phyloP scores from a whole-genome alignment of 2,113 vertebrate species.

The Colinus virginianus region DNA sequence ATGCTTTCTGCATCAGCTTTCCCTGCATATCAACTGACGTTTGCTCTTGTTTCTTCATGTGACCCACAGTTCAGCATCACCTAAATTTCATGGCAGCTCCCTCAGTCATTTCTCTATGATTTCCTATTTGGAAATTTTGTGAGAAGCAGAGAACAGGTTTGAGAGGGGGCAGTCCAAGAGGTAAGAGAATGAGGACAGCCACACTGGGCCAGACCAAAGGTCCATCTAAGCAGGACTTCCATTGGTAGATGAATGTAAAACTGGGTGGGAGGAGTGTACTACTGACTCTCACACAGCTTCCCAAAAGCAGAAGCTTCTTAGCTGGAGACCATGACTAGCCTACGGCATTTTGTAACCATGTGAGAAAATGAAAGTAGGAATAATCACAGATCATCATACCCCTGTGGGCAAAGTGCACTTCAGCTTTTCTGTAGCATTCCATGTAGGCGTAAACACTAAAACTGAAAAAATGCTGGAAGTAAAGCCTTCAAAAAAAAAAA shows the following conservation, averaged over 20 bases:
- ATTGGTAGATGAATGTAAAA: fast-evolving
- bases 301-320: background rate
- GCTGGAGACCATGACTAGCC: background rate
- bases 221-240: background rate
- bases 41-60: background rate
- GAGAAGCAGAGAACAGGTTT: background rate
- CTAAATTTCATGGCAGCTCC: background rate
- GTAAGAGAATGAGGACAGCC: background rate
- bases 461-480: background rate
- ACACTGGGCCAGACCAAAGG: background rate
- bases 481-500: background rate
- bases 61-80: background rate
- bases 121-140: background rate
- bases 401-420: fast-evolving
- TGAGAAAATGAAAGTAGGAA: background rate
- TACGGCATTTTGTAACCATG: background rate
- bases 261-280: fast-evolving
- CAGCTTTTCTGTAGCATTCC: fast-evolving
- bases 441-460: background rate
- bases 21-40: background rate
- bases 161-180: background rate
- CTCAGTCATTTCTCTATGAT: background rate
- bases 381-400: background rate
- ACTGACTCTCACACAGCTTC: background rate
- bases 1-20: background rate